phyloP scores from a whole-genome alignment of 2,113 vertebrate species.

The Phyllostomus hastatus region DNA sequence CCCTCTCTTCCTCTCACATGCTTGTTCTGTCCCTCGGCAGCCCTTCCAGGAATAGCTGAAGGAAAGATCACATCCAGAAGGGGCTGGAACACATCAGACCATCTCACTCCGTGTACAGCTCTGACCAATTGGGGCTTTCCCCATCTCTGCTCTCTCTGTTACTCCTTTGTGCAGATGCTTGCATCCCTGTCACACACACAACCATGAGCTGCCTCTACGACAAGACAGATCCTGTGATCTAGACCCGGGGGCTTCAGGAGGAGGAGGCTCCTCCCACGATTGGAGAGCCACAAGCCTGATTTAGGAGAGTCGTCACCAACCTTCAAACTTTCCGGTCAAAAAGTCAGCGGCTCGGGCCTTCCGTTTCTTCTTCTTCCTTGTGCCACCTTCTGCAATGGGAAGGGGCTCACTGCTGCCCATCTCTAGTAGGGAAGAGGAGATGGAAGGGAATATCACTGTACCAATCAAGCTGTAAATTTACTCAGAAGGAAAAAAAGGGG shows the following conservation, averaged over 20 bases:
- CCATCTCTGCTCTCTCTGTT: not conserved
- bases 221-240: not conserved
- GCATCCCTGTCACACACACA: not conserved
- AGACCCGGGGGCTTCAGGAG: not conserved
- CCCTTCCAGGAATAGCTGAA: not conserved
- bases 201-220: not conserved
- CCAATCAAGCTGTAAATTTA: not conserved
- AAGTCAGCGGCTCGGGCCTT: constrained; percentile 88
- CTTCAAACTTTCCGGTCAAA: constrained; percentile 90
- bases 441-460: not conserved
- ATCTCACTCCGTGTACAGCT: not conserved
- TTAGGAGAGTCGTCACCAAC: constrained; percentile 76
- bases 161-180: not conserved
- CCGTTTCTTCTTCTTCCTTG: constrained; percentile 93
- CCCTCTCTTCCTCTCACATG: not conserved
- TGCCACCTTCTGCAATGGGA: constrained; percentile 85
- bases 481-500: not conserved
- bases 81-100: not conserved
- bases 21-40: not conserved
- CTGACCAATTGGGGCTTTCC: not conserved
- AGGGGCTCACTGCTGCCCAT: constrained; percentile 91
- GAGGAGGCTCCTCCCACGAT: not conserved
- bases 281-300: not conserved
- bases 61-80: not conserved
- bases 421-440: constrained; percentile 76